Percentiles rank a stretch among this genome's conserved stretches.
Evolutionary conservation across 1,140 invertebrate genomes (phyloP).

Genomic region (Drosophila melanogaster): Release_6_plus_ISO1_MT NT_033777.3:30759501-30760000

Average conservation of each 20-base stretch:
- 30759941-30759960: not conserved
- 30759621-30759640: constrained; percentile 10
- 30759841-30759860: too few relatives aligned
- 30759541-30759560: constrained; percentile 73
- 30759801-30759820: constrained; percentile 21
- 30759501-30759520: constrained; percentile 2
- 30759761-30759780: constrained; percentile 57
- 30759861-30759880: not conserved
- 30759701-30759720: constrained; percentile 46
- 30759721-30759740: constrained; percentile 62
- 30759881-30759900: constrained; percentile 6
- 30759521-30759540: constrained; percentile 68
- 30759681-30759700: constrained; percentile 47
- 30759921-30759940: not conserved
- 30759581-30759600: constrained; percentile 45
- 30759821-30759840: too few relatives aligned
- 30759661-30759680: constrained; percentile 14
- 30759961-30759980: not conserved
- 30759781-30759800: constrained; percentile 19
- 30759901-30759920: not conserved
- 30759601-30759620: constrained; percentile 45
- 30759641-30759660: not conserved
- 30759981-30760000: not conserved
- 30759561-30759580: constrained; percentile 68
- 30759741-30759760: constrained; percentile 55